Base-by-base conservation (phyloP, 2,888 invertebrate species). In the Melanostoma mellinum region DNA sequence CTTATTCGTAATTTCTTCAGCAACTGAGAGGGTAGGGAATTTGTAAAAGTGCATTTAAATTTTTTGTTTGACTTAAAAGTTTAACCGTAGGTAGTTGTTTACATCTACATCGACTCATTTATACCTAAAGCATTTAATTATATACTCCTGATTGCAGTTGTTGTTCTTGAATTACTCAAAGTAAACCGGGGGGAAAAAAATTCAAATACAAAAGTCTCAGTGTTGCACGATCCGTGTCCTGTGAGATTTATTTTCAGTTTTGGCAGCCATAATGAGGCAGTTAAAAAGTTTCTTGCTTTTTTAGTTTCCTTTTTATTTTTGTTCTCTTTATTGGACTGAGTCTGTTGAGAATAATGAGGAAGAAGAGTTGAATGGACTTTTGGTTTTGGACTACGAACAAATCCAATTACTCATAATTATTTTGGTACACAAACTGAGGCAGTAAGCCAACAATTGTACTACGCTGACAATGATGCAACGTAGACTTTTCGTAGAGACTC, bases 391-490 rank as follows among this genome's bases (percentile, higher is more conserved):
- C 69, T 75, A 74, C 60, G 58, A 78, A 82, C 82, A 82, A 82
- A 82, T 82, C 82, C 78, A 82, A 82, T 82, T 82, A 82, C 68
- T 82, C 78, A 78, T 78, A 82, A 82, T 82, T 82, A 82, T 82
- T 20, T 78, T 73, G 78, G 82, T 82, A 77, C 78, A 82, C 69
- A 78, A 78, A 82, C 38, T 69, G 73, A 78, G 82, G 78, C 82
- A 73, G 68, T 82, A 73, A 73, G 77, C 77, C 68, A 73, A 55
- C 56, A 53, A 46, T 4, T 60, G 3, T 10, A 48, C 48, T 9
- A 30, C 48, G 48, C 20, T 63, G 63, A 63, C 48, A 50, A 50
- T 63, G 63, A 73, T 73, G 78, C 73, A 82, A 67, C 73, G 46
- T 55, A 67, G 56, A 69, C 42, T 61, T 56, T 48, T 32, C 10